Conservation (phyloP, 2,797 vertebrate species). For the Sarcophilus harrisii region DNA sequence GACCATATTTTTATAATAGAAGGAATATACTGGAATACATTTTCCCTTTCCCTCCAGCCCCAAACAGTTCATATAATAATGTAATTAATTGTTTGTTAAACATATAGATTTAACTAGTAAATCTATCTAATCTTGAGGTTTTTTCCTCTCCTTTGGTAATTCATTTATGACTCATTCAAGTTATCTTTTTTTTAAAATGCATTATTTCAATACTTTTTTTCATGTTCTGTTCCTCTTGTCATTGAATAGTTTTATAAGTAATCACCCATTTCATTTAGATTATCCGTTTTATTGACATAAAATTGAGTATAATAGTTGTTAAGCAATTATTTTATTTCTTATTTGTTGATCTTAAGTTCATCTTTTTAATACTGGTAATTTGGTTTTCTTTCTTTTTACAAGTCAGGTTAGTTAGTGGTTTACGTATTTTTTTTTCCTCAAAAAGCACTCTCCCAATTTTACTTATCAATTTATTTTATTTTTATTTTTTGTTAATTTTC, state of each 20-base stretch:
- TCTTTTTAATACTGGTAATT: neutral
- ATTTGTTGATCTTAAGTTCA: neutral
- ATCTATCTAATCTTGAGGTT: too few species aligned
- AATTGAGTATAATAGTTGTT: neutral
- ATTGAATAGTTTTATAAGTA: neutral
- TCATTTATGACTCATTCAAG: neutral
- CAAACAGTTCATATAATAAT: too few species aligned
- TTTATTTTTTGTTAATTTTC: neutral
- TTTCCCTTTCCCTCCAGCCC: too few species aligned
- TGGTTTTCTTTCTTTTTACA: neutral
- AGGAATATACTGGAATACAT: too few species aligned
- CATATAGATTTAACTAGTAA: too few species aligned
- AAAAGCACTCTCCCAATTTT: neutral
- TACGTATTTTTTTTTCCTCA: neutral
- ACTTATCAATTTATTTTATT: neutral
- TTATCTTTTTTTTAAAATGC: neutral
- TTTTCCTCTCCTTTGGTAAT: too few species aligned
- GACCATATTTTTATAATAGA: too few species aligned
- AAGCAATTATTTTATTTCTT: neutral
- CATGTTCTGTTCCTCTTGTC: neutral
- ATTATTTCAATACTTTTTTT: neutral
- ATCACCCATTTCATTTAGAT: neutral
- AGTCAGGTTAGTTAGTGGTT: neutral
- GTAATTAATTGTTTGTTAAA: too few species aligned
- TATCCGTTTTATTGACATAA: neutral